Evolutionary conservation across 1,140 invertebrate genomes (phyloP).

Genomic region (Drosophila orosa): DNA sequence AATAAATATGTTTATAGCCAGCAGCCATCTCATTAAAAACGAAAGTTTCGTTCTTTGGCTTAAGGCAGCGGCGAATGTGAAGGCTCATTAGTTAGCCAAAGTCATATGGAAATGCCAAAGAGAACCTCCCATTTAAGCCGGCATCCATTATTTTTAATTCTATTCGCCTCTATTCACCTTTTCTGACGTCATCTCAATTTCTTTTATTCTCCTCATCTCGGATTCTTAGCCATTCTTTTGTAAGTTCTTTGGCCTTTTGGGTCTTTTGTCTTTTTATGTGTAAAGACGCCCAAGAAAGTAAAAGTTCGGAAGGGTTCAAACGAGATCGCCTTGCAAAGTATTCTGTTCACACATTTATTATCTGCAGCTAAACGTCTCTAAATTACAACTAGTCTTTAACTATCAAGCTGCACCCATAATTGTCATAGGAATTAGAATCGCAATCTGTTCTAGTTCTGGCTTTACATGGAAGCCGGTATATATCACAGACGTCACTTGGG

Average conservation of each 20-base stretch:
- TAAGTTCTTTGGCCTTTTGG: slow-evolving; percentile 44
- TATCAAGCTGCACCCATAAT: slow-evolving; percentile 65
- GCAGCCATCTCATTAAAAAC: slow-evolving; percentile 75
- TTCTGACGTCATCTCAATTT: slow-evolving; percentile 41
- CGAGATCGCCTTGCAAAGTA: slow-evolving; percentile 4
- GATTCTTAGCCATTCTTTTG: slow-evolving; percentile 10
- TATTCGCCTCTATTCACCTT: slow-evolving; percentile 1
- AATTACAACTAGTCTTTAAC: slow-evolving; percentile 39
- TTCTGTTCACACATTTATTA: slow-evolving; percentile 57
- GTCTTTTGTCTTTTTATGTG: slow-evolving; percentile 16
- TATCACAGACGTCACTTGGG: slow-evolving; percentile 44
- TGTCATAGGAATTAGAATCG: slow-evolving; percentile 45
- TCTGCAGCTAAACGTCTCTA: slow-evolving; percentile 40
- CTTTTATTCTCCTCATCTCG: slow-evolving; percentile 20
- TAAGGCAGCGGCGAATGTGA: slow-evolving; percentile 24
- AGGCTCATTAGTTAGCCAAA: slow-evolving; percentile 74
- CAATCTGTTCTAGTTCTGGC: slow-evolving; percentile 39
- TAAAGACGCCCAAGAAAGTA: slow-evolving; percentile 34
- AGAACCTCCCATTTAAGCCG: slow-evolving; percentile 47
- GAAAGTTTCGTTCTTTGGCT: slow-evolving; percentile 64
- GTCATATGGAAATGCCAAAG: slow-evolving; percentile 46
- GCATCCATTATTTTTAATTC: slow-evolving; percentile 31
- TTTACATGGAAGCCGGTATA: slow-evolving; percentile 17
- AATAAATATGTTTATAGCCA: slow-evolving; percentile 49
- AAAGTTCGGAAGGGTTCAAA: slow-evolving; percentile 36